phyloP scores from a whole-genome alignment of 2,888 invertebrate species.

The Crocallis elinguaria region DNA sequence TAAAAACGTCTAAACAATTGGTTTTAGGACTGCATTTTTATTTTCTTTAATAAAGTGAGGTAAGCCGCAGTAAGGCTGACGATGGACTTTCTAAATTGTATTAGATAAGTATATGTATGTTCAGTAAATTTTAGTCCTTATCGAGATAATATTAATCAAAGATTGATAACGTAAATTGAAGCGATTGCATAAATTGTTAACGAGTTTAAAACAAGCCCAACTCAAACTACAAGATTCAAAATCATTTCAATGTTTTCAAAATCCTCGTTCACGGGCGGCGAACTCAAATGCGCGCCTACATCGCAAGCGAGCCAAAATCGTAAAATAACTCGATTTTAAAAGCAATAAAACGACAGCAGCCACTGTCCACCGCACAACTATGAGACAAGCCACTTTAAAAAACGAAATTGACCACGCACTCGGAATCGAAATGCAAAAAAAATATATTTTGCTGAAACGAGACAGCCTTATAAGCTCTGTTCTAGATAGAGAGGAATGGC shows the following conservation, averaged over 20 bases:
- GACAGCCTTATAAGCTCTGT: conserved; percentile 54
- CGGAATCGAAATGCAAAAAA: conserved; percentile 81
- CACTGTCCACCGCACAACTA: conserved; percentile 65
- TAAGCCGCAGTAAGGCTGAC: no score
- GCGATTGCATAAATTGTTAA: background rate
- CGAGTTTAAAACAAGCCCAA: background rate
- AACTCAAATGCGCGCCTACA: conserved; percentile 26
- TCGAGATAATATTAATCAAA: no score
- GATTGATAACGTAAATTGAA: no score
- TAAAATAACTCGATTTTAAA: conserved; percentile 36
- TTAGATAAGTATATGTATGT: no score
- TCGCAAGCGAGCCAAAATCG: conserved; percentile 36
- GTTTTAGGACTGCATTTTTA: no score
- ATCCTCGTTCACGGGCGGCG: conserved; percentile 11
- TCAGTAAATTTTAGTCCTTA: no score
- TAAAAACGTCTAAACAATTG: no score
- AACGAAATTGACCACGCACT: conserved; percentile 80
- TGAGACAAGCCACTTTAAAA: conserved; percentile 66
- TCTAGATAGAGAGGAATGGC: conserved; percentile 63
- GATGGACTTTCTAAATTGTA: no score
- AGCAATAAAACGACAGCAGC: conserved; percentile 59
- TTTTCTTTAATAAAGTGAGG: no score
- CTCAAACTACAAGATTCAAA: background rate
- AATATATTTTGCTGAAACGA: conserved; percentile 71
- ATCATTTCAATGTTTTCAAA: conserved; percentile 5